A percentile compares a stretch with the other conserved stretches of the same genome.
Conservation (phyloP, 1,140 invertebrate genomes). For the Atopsyche davidsoni region DNA sequence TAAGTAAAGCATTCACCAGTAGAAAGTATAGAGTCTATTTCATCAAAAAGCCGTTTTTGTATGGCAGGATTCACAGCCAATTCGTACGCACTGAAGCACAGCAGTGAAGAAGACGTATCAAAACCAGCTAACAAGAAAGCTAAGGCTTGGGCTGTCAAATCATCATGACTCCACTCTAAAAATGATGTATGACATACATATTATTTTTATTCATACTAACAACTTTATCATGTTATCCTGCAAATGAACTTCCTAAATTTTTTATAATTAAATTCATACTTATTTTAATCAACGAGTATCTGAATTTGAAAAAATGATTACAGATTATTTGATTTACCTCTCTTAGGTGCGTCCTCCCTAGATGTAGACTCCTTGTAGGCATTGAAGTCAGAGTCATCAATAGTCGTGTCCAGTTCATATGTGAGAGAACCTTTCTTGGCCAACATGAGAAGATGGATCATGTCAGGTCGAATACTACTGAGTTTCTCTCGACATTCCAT, state of each 20-base stretch:
- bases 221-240: background rate
- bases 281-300: too few species aligned
- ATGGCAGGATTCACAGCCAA: constrained; percentile 44
- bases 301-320: background rate
- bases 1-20: constrained; percentile 33
- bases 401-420: constrained; percentile 19
- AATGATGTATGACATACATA: constrained; percentile 2
- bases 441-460: constrained; percentile 39
- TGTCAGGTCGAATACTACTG: constrained; percentile 32
- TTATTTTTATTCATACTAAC: background rate
- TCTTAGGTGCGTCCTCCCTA: constrained; percentile 18
- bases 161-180: constrained; percentile 41
- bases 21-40: constrained; percentile 37
- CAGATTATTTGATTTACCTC: constrained; percentile 10
- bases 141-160: constrained; percentile 42
- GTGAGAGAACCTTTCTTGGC: constrained; percentile 31
- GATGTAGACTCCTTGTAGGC: constrained; percentile 13
- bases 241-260: background rate
- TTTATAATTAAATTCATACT: background rate
- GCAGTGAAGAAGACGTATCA: constrained; percentile 46
- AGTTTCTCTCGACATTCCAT: constrained; percentile 30
- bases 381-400: constrained; percentile 19
- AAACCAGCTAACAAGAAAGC: constrained; percentile 51
- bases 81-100: constrained; percentile 39
- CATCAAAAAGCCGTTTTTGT: constrained; percentile 43